Percentiles rank a stretch among this genome's conserved stretches.
phyloP scores from a whole-genome alignment of 2,888 invertebrate genomes.

The Lepetodrilus schrolli region DNA sequence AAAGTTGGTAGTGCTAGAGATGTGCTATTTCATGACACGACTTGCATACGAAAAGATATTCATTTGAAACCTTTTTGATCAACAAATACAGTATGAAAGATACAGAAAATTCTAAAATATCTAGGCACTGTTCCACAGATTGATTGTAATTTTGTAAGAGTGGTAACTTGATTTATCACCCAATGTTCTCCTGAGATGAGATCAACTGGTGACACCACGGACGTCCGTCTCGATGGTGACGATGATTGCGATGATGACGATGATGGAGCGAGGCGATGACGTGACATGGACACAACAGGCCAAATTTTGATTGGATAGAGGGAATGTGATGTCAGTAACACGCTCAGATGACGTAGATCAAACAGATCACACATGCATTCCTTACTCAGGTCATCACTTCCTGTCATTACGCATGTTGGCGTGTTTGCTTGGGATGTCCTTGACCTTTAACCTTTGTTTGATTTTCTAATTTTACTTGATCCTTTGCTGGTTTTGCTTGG shows the following conservation, averaged over 20 bases:
- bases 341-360: not conserved
- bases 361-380: not conserved
- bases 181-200: not conserved
- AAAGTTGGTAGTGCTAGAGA: too few species aligned
- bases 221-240: not conserved
- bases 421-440: not conserved
- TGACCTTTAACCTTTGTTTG: not conserved
- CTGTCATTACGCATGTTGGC: not conserved
- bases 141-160: not conserved
- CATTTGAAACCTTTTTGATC: too few species aligned
- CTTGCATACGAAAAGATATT: too few species aligned
- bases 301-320: not conserved
- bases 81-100: too few species aligned
- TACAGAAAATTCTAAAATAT: not conserved
- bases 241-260: not conserved
- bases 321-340: slow-evolving; percentile 4
- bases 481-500: not conserved
- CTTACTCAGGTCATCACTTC: not conserved
- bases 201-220: not conserved
- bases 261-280: not conserved
- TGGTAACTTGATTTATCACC: not conserved
- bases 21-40: too few species aligned
- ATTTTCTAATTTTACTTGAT: not conserved
- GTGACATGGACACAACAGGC: not conserved
- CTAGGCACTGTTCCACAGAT: not conserved